Base-by-base conservation (phyloP, 2,888 invertebrate genomes). In the Chalcis sispes region DNA sequence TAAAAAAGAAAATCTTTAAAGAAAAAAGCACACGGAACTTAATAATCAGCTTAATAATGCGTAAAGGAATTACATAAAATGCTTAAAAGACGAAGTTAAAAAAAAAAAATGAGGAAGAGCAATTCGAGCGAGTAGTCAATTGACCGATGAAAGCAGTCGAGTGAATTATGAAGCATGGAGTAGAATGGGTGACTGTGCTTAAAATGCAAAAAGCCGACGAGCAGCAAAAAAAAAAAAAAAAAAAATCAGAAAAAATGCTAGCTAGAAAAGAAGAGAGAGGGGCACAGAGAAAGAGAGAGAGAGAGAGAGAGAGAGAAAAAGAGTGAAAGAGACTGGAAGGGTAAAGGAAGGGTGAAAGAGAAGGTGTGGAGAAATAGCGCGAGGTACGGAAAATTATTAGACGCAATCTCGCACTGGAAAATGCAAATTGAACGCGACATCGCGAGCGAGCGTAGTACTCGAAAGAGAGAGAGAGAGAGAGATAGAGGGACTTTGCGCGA, bases 311-410 rank as follows among this genome's bases (percentile, higher is more conserved):
- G 36, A 36, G n/a, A 20, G 27, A 15, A 23, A 10, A 4, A 27
- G 42, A 48, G 18, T 25, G 59, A 23, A 36, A 7, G 42, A 27
- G 61, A 25, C 4, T 7, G 27, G 42, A 20, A 5, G 66, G 18
- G 59, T n/a, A 52, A 13, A 50, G 40, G 29, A 32, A 59, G 25
- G 29, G 20, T 36, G 40, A 59, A 40, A 54, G 23, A 71, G 52
- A 72, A 59, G 7, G 25, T 27, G 40, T 8, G 40, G 40, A 40
- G 29, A 50, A 46, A 18, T 25, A 29, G 27, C n/a, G 40, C 25
- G 15, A 58, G 40, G 58, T 54, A 54, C 42, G 78, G 58, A 36
- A 75, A 75, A 75, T 75, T 69, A 75, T 75, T 75, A 75, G 74
- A 75, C 69, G 74, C 69, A 69, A 75, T 69, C 69, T 69, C 74